Percentiles rank a stretch among this genome's conserved stretches.
Evolutionary conservation across 2,113 vertebrate species (phyloP).

Genomic region (Lamprotornis superbus): DNA sequence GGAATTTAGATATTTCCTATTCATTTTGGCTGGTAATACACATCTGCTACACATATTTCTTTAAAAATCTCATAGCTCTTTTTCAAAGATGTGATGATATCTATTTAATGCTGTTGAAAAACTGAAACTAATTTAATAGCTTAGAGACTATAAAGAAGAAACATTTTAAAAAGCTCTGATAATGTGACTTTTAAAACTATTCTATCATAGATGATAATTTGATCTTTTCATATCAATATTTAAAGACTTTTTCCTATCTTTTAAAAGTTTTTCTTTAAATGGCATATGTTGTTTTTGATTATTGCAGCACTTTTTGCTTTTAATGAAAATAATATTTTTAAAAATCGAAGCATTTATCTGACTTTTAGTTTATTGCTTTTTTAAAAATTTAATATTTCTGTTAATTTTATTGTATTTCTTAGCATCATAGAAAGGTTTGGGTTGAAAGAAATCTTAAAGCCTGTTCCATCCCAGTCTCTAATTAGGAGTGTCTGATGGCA

Average conservation of each 20-base stretch:
- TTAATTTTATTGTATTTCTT: background rate
- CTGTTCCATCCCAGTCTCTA: background rate
- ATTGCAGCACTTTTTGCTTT: background rate
- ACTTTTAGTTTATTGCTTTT: background rate
- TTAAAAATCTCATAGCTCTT: background rate
- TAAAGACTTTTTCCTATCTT: background rate
- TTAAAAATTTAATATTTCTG: background rate
- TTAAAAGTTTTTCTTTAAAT: background rate
- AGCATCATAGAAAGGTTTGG: background rate
- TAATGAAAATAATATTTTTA: background rate
- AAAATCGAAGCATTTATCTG: background rate
- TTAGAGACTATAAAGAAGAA: background rate
- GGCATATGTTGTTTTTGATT: background rate
- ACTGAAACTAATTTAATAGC: background rate
- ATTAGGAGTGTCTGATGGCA: constrained; percentile 53
- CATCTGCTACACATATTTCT: background rate
- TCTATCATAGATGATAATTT: background rate
- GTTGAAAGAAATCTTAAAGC: background rate
- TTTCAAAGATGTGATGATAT: background rate
- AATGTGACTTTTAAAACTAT: background rate
- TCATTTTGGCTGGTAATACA: background rate
- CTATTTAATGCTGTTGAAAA: background rate
- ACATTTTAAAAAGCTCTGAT: background rate
- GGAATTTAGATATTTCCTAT: background rate
- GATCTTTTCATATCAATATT: background rate